Evolutionary conservation across 2,113 vertebrate genomes (phyloP).

Genomic region (Pogonocichla stellata): DNA sequence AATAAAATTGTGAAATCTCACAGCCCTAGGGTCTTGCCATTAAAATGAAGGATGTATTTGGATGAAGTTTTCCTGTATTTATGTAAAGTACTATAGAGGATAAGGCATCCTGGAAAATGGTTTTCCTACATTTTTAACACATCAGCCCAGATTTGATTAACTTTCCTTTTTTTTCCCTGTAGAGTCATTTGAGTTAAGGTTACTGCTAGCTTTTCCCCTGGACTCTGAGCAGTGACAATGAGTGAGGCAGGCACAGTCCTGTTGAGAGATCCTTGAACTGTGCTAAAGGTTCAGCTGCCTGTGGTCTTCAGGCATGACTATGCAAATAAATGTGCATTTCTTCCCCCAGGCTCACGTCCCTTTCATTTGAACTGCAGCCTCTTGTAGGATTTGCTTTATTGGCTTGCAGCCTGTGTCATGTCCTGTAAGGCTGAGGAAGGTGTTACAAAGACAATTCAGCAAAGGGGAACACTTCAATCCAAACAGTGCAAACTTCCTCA

Average conservation of each 20-base stretch:
- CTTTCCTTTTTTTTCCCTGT: neutral
- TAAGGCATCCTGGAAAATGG: neutral
- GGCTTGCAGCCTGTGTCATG: neutral
- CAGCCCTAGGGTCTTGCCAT: neutral
- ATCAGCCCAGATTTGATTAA: neutral
- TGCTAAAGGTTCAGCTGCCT: neutral
- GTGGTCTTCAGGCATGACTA: neutral
- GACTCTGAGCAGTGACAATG: neutral
- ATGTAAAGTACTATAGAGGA: neutral
- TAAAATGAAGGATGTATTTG: neutral
- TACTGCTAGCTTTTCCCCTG: neutral
- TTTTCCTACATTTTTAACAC: neutral
- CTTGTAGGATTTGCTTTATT: neutral
- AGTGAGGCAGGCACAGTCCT: neutral
- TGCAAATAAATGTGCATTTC: constrained; percentile 23
- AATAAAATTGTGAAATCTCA: neutral
- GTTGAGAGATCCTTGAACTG: neutral
- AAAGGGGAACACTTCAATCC: neutral
- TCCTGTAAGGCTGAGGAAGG: constrained; percentile 7
- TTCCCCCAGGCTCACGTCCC: neutral
- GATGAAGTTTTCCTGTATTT: neutral
- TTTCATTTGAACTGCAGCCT: neutral
- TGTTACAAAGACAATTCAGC: neutral
- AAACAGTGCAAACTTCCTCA: neutral
- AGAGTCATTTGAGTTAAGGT: neutral